Conservation (phyloP, 2,113 vertebrate species). For the Donacobius atricapilla region DNA sequence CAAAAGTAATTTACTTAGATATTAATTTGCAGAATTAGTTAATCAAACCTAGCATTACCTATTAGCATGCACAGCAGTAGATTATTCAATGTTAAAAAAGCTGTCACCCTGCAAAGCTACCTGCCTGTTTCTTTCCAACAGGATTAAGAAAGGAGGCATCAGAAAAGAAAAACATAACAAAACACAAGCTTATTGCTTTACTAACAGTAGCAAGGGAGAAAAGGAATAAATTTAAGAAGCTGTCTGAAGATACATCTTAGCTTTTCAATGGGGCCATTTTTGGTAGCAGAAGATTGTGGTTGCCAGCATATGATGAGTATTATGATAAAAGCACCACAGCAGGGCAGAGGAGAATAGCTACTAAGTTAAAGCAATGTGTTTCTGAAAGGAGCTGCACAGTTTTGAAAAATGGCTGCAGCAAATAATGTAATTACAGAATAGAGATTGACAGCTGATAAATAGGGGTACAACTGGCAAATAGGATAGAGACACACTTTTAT, state of each 20-base stretch:
- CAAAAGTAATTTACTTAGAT: conserved; percentile 31
- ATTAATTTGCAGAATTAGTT: conserved; percentile 40
- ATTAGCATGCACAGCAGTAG: conserved; percentile 2
- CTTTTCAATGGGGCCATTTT: conserved; percentile 9
- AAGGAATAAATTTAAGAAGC: conserved; percentile 22
- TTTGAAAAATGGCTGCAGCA: conserved; percentile 21
- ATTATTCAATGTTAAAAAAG: conserved; percentile 29
- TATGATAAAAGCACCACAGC: conserved; percentile 43
- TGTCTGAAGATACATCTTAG: conserved; percentile 16
- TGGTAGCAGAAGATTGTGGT: conserved; percentile 20
- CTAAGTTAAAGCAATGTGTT: conserved; percentile 14
- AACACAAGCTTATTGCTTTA: neutral
- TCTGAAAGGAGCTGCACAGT: neutral
- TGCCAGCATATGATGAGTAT: conserved; percentile 10
- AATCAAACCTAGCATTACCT: conserved; percentile 34
- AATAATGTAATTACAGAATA: conserved; percentile 21
- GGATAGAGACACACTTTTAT: neutral
- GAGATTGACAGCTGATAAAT: neutral
- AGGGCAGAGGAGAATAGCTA: conserved; percentile 13
- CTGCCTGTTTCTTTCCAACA: neutral
- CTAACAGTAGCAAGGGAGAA: neutral
- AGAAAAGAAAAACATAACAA: neutral
- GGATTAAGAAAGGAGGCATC: neutral
- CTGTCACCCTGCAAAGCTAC: conserved; percentile 5
- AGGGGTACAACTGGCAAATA: neutral